phyloP scores from a whole-genome alignment of 2,797 vertebrate species.

The Betta splendens region DNA sequence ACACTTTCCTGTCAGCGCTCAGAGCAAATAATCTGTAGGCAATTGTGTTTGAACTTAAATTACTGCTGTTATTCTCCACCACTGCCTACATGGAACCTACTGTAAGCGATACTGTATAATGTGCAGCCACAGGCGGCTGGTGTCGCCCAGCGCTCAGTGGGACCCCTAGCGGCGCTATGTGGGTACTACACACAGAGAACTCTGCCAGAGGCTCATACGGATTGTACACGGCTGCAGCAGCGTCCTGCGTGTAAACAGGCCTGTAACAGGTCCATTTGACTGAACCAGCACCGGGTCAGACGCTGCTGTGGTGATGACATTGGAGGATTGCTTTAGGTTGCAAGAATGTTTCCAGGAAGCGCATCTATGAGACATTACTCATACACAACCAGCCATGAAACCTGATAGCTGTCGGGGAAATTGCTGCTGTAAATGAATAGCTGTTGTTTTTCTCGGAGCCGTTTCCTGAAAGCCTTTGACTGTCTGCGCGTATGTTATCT shows the following conservation, averaged over 20 bases:
- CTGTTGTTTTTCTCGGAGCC: not conserved
- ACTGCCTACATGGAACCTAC: too few species aligned
- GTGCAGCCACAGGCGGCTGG: too few species aligned
- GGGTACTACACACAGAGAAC: slow-evolving; percentile 30
- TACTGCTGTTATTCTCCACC: not conserved
- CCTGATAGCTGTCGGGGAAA: not conserved
- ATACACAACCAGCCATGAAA: not conserved
- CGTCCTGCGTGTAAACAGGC: too few species aligned
- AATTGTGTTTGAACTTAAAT: too few species aligned
- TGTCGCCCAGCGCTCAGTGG: slow-evolving; percentile 21
- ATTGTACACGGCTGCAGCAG: too few species aligned
- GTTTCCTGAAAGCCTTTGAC: slow-evolving; percentile 21
- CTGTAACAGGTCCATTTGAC: too few species aligned
- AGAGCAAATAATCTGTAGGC: too few species aligned
- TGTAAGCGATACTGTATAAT: too few species aligned
- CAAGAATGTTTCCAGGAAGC: slow-evolving; percentile 23
- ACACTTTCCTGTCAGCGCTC: too few species aligned
- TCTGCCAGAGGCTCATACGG: too few species aligned
- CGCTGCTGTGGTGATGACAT: too few species aligned
- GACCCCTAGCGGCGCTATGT: slow-evolving; percentile 52
- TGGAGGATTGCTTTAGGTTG: not conserved
- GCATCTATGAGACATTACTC: not conserved
- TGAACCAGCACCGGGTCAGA: too few species aligned
- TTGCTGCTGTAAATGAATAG: not conserved
- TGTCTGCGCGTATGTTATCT: not conserved